Conservation (phyloP, 2,113 vertebrate genomes). For the Melanostigma gelatinosum region DNA sequence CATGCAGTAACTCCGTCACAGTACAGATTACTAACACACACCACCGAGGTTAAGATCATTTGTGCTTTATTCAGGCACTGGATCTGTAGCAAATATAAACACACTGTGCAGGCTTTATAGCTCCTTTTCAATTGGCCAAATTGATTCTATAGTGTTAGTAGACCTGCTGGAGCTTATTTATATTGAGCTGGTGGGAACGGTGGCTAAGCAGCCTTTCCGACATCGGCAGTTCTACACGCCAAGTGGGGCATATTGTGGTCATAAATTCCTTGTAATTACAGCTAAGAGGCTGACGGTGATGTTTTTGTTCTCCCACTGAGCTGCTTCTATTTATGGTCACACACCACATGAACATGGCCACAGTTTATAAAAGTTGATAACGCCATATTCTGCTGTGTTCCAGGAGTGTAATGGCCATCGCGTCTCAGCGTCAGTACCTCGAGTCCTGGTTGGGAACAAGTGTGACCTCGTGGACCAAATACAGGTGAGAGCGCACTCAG, state of each 20-base stretch:
- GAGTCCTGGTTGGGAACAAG: slow-evolving; percentile 97
- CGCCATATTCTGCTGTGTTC: slow-evolving; percentile 47
- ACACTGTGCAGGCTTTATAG: background rate
- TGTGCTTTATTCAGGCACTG: background rate
- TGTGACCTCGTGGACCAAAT: slow-evolving; percentile 96
- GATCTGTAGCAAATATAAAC: background rate
- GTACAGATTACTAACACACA: background rate
- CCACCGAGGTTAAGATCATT: background rate
- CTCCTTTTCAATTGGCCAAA: background rate
- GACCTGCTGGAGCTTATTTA: background rate
- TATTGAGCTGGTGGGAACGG: background rate
- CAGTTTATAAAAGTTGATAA: background rate
- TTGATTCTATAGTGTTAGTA: background rate
- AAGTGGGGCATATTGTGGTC: background rate
- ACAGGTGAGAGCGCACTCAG: slow-evolving; percentile 74
- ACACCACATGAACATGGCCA: background rate
- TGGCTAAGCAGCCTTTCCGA: background rate
- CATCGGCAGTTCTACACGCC: background rate
- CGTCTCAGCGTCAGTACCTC: slow-evolving; percentile 90
- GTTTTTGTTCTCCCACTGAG: background rate
- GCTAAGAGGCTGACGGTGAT: background rate
- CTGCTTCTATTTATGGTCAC: background rate
- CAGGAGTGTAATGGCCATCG: slow-evolving; percentile 96
- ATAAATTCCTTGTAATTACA: background rate
- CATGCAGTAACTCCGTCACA: background rate